Evolutionary conservation across 2,888 invertebrate species (phyloP).

Genomic region (Scrobipalpa atriplicella): DNA sequence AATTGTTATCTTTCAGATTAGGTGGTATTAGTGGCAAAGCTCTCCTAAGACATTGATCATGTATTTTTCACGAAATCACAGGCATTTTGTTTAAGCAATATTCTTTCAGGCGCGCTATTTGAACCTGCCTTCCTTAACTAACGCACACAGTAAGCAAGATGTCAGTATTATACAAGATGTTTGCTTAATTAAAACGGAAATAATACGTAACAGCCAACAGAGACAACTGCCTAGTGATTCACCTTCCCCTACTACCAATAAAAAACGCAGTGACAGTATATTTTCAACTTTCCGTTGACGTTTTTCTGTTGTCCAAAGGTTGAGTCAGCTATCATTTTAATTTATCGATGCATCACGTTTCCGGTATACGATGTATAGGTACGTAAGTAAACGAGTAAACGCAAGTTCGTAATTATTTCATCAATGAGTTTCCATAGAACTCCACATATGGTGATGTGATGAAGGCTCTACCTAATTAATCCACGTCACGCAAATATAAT

Average conservation of each 20-base stretch:
- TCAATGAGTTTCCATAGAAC: no score
- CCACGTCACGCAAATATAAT: constrained; percentile 20
- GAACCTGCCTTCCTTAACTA: neutral
- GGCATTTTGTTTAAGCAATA: neutral
- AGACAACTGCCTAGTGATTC: neutral
- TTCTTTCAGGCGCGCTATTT: neutral
- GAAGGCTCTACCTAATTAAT: constrained; percentile 1
- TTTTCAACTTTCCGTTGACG: constrained; percentile 11
- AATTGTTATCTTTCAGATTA: constrained; percentile 8
- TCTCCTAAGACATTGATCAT: neutral
- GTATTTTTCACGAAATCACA: constrained; percentile 4
- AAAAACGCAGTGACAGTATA: neutral
- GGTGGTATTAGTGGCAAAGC: constrained; percentile 3
- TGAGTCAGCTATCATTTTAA: constrained; percentile 15
- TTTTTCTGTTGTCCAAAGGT: constrained; percentile 2
- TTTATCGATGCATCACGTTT: constrained; percentile 19
- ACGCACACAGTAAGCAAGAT: neutral
- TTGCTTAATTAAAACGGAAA: no score
- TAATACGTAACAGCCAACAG: no score
- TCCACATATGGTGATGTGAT: neutral
- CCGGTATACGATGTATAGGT: no score
- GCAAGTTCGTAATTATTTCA: neutral
- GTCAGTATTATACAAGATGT: no score
- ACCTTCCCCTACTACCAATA: constrained; percentile 4
- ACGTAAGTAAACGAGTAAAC: neutral